These are phyloP conservation scores for Pardosa pseudoannulata DNA, from an alignment of 2,888 invertebrate genomes.

Conservation along the genomic window DNA sequence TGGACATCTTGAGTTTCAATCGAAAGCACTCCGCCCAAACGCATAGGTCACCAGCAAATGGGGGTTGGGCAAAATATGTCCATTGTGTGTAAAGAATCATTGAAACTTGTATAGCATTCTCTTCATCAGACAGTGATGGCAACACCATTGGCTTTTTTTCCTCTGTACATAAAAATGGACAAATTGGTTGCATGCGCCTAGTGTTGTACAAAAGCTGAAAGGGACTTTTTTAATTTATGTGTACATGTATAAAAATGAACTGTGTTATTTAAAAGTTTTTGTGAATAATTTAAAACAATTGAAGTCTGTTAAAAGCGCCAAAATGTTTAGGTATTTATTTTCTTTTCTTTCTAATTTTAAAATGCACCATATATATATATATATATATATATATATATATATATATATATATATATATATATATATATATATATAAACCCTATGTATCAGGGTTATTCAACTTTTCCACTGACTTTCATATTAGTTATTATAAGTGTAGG, in stretches of 20 bases:
- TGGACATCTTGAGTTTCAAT: constrained; percentile 50
- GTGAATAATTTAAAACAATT: constrained; percentile 50
- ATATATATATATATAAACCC: neutral
- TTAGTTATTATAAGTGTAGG: no score
- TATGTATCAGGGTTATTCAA: neutral
- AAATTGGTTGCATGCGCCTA: constrained; percentile 38
- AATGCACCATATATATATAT: neutral
- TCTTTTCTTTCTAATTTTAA: neutral
- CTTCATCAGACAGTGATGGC: constrained; percentile 42
- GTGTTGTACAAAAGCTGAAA: constrained; percentile 66
- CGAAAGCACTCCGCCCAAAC: constrained; percentile 68
- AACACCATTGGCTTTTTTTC: constrained; percentile 55
- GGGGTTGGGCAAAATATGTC: constrained; percentile 13
- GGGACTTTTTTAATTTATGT: constrained; percentile 62
- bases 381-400: neutral
- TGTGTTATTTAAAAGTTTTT: constrained; percentile 60
- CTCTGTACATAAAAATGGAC: constrained; percentile 69
- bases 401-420: neutral
- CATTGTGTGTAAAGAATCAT: constrained; percentile 26
- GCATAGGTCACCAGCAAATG: constrained; percentile 26
- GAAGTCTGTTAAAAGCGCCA: constrained; percentile 1
- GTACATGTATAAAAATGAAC: constrained; percentile 33
- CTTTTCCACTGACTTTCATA: no score
- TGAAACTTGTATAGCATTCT: constrained; percentile 34
- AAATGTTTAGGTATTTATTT: constrained; percentile 13